Base-by-base conservation (phyloP, 2,797 vertebrate species). In the Semaprochilodus insignis region DNA sequence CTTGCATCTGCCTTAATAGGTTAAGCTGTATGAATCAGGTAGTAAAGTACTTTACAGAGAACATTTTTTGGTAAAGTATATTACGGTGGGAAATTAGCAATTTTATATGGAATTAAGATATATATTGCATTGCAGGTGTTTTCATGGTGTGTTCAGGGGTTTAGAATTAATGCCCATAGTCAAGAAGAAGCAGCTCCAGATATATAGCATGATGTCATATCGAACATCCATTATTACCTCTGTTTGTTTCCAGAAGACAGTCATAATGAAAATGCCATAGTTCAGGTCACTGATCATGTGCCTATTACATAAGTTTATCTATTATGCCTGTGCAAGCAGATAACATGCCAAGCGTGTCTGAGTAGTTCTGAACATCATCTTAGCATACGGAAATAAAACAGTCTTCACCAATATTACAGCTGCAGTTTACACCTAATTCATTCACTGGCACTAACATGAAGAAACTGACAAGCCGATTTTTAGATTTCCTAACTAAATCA, bases 381-480 rank as follows among this genome's bases (percentile, higher is more conserved):
- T 23, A 34, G 14, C 6, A 54, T 15, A 19, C 44, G 52, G 65
- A 48, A 65, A 74, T 71, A 59, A 79, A 82, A 51, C 34, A 34
- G 48, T 44, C 65, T 70, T 70, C 54, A 48, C 48, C 1, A 36
- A 71, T 34, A 69, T 27, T 54, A 27, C 17, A 36, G 66, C 31
- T 55, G 59, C 27, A 74, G 16, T 59, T 54, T 66, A 77, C 55
- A 82, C 55, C n/a, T 82, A 80, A 59, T 66, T 25, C 19, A 66
- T 65, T 2, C 1, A 55, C 31, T 72, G 15, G 13, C 59, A 15
- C 57, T 73, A 16, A 62, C 23, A 73, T 31, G 4, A 55, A 55
- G 10, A 51, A 23, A 13, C 52, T 36, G 23, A 73, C 23, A 40
- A 15, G n/a, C 2, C 11, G 16, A 15, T 36, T 59, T n/a, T 27